Base-by-base conservation (phyloP, 2,888 invertebrate species). In the Drosophila leonis region DNA sequence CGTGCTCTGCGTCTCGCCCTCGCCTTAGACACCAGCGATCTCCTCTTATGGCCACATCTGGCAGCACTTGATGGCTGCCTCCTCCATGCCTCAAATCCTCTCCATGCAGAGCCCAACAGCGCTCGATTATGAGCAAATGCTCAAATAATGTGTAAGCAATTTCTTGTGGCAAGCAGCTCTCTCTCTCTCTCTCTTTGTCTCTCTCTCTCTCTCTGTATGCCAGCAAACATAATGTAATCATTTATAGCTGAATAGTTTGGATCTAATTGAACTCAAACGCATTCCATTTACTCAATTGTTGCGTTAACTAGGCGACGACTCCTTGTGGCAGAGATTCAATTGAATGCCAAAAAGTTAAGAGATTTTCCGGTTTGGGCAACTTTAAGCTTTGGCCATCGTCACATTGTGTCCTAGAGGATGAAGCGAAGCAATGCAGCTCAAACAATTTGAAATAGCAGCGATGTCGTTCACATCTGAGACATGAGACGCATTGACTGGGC, bases 91-190 rank as follows among this genome's bases (percentile, higher is more conserved):
- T n/a, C n/a, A n/a, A n/a, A n/a, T n/a, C 20, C 9, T 1, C 37
- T 37, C 37, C 12, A 13, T 15, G 37, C 5, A 35, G 35, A 35
- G 13, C 13, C 24, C 61, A 61, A 9, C 20, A 39, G 18, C 4
- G 24, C 6, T 24, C 54, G 67, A 80, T 75, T 74, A 75, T 78
- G 59, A 69, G 69, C 61, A 81, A 80, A 75, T 78, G 63, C 66
- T 61, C 31, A 70, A 73, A 61, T 79, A 76, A 79, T 65, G 70
- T 65, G 51, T 42, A n/a, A n/a, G 42, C 63, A 65, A 77, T 77
- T 72, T 68, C 70, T 51, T 33, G 31, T 20, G 33, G 55, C 41
- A 18, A 48, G 12, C 9, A 27, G 8, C 12, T 12, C 44, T 35
- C 18, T 7, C 20, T 56, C 7, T 24, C 24, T 24, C 24, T 24